Conservation (phyloP, 2,888 invertebrate genomes). For the Exocentrus adspersus region DNA sequence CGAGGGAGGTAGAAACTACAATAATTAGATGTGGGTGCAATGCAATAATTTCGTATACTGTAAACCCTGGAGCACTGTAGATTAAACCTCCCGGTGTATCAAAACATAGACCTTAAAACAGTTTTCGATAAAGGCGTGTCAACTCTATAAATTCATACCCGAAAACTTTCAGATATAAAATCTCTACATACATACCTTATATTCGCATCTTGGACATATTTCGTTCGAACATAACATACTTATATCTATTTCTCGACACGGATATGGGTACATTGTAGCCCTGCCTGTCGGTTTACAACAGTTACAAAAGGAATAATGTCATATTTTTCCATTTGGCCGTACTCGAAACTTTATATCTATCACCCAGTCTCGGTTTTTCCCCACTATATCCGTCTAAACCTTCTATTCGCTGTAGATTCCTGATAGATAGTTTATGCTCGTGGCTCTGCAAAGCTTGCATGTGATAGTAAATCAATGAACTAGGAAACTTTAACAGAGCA, state of each 20-base stretch:
- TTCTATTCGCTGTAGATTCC: background rate
- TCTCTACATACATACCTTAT: too few relatives aligned
- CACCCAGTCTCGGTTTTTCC: too few relatives aligned
- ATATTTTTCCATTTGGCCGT: background rate
- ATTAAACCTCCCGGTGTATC: too few relatives aligned
- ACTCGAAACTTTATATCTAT: background rate
- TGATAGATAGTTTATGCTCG: background rate
- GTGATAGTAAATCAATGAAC: background rate
- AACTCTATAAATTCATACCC: too few relatives aligned
- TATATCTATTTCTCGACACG: background rate
- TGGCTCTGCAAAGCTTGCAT: background rate
- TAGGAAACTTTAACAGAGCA: background rate
- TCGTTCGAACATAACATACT: background rate
- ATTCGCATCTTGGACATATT: background rate
- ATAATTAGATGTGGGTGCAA: too few relatives aligned
- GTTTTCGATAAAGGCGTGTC: too few relatives aligned
- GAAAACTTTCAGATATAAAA: too few relatives aligned
- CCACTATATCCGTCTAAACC: background rate
- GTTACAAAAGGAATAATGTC: background rate
- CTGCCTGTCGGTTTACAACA: background rate
- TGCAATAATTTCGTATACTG: too few relatives aligned
- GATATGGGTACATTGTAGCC: background rate
- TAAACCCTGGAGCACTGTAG: too few relatives aligned
- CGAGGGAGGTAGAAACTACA: too few relatives aligned
- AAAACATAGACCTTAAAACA: too few relatives aligned